Evolutionary conservation across 2,113 vertebrate species (phyloP).

Genomic region (Menidia beryllina): DNA sequence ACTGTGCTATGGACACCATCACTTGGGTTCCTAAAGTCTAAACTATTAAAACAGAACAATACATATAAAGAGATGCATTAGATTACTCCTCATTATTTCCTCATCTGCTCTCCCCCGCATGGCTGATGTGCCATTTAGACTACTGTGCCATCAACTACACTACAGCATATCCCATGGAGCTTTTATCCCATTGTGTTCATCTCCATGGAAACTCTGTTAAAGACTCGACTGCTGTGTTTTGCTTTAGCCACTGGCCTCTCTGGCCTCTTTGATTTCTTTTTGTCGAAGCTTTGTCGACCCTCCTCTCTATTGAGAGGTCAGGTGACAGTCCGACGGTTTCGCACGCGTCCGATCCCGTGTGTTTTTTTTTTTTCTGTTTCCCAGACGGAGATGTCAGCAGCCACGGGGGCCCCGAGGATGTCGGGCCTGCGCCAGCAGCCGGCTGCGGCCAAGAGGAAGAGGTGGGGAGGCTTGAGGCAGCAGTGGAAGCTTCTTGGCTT

Average conservation of each 20-base stretch:
- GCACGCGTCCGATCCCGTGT: background rate
- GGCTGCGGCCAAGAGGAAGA: constrained; percentile 43
- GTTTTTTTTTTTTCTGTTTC: background rate
- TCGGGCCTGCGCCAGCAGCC: constrained; percentile 1
- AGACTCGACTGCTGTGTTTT: constrained; percentile 51
- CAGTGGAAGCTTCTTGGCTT: constrained; percentile 88
- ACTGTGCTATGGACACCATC: too few relatives aligned
- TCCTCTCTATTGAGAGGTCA: background rate
- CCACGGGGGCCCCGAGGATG: constrained; percentile 2
- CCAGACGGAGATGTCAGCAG: constrained; percentile 61
- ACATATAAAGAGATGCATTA: too few relatives aligned
- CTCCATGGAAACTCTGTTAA: constrained; percentile 54
- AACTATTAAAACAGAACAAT: too few relatives aligned
- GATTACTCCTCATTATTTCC: background rate
- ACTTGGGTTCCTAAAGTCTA: too few relatives aligned
- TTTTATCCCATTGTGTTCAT: constrained; percentile 56
- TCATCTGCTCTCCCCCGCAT: background rate
- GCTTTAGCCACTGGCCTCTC: constrained; percentile 43
- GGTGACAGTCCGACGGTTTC: background rate
- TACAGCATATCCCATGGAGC: constrained; percentile 9
- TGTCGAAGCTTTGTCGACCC: constrained; percentile 12
- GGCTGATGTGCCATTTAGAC: background rate
- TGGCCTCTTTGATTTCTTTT: constrained; percentile 45
- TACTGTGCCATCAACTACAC: constrained; percentile 7
- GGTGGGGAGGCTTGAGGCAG: constrained; percentile 82